Evolutionary conservation across 2,113 vertebrate genomes (phyloP).

Genomic region (Cynopterus brachyotis): DNA sequence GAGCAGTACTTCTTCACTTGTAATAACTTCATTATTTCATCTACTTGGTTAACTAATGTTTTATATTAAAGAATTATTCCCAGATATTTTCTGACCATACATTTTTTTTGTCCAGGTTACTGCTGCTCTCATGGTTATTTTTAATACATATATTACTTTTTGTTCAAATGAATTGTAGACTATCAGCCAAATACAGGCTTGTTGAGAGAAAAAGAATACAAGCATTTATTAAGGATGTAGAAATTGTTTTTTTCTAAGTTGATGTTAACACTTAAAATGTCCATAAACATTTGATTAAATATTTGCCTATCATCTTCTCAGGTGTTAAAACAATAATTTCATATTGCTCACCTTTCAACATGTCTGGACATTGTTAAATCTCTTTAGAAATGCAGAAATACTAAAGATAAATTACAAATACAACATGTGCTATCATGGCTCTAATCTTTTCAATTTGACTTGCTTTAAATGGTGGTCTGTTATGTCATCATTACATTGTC

Average conservation of each 20-base stretch:
- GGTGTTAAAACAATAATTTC: constrained; percentile 25
- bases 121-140: not conserved
- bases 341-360: not conserved
- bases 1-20: not conserved
- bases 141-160: not conserved
- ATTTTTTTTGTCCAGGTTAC: not conserved
- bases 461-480: not conserved
- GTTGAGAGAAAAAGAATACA: not conserved
- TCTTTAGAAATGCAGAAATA: not conserved
- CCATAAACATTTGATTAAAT: not conserved
- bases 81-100: not conserved
- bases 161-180: not conserved
- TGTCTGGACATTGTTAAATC: not conserved
- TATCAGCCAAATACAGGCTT: not conserved
- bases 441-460: constrained; percentile 5
- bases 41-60: not conserved
- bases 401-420: not conserved
- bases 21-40: constrained; percentile 12
- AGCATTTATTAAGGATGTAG: not conserved
- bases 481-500: constrained; percentile 36
- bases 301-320: not conserved
- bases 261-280: not conserved
- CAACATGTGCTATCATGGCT: not conserved
- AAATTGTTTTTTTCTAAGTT: constrained; percentile 32
- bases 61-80: not conserved